These are phyloP conservation scores for Acanthococcus lagerstroemiae DNA, from an alignment of 2,888 invertebrate species.

Conservation along the genomic window DNA sequence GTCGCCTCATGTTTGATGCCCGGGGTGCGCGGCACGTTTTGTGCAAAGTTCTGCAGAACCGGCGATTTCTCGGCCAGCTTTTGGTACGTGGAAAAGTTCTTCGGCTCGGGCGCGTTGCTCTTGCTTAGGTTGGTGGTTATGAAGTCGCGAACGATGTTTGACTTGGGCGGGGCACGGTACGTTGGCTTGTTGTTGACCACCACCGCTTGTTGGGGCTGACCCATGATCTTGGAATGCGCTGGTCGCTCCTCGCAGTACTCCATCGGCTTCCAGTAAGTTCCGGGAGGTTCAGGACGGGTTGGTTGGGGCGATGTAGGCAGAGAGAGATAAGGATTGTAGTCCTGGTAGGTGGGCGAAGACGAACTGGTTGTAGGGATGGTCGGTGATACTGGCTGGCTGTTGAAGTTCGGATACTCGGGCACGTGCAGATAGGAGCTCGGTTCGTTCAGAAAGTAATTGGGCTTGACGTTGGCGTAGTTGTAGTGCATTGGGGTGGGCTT, in stretches of 20 bases:
- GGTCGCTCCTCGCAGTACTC: constrained; percentile 34
- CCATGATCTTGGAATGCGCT: constrained; percentile 36
- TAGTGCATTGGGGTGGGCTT: not conserved
- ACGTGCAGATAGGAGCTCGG: constrained; percentile 11
- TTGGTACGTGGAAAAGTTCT: constrained; percentile 17
- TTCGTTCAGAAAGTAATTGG: constrained; percentile 18
- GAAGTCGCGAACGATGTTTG: not conserved
- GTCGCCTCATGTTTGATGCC: not conserved
- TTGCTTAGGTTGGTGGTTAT: not conserved
- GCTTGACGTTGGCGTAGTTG: not conserved
- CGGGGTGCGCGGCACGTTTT: not conserved
- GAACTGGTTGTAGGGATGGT: not conserved
- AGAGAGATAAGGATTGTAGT: not conserved
- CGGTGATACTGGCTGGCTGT: constrained; percentile 8
- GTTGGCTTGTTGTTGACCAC: not conserved
- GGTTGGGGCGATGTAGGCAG: constrained; percentile 1
- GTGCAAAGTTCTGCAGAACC: constrained; percentile 11
- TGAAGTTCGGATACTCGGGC: not conserved
- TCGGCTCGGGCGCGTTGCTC: not conserved
- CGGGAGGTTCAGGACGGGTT: not conserved
- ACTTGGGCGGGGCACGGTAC: not conserved
- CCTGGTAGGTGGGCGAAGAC: constrained; percentile 1
- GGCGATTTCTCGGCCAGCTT: constrained; percentile 18
- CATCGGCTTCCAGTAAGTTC: not conserved
- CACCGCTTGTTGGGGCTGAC: constrained; percentile 25